Percentiles rank a stretch among this genome's conserved stretches.
phyloP scores from a whole-genome alignment of 2,888 invertebrate genomes.

The Melieria picta region DNA sequence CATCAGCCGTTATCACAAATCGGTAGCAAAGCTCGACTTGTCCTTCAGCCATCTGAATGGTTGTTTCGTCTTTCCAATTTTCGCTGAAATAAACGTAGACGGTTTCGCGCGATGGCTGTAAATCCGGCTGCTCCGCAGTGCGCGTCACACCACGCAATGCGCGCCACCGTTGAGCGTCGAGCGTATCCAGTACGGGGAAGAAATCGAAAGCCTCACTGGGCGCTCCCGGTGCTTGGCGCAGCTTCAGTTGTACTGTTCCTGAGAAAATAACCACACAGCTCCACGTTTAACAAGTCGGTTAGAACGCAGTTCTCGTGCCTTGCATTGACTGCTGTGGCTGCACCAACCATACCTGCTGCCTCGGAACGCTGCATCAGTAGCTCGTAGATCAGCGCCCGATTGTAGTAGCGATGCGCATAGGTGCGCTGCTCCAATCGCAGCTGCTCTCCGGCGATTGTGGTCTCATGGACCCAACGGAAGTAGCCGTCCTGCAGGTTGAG shows the following conservation, averaged over 20 bases:
- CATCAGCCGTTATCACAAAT: constrained; percentile 70
- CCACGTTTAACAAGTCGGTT: too few species aligned
- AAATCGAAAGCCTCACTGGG: constrained; percentile 50
- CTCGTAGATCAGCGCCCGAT: constrained; percentile 64
- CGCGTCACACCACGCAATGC: constrained; percentile 53
- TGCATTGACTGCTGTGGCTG: too few species aligned
- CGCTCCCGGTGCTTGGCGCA: constrained; percentile 47
- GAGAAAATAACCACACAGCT: too few species aligned
- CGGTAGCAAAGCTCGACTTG: constrained; percentile 62
- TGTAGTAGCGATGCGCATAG: constrained; percentile 65
- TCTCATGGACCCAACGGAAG: constrained; percentile 43
- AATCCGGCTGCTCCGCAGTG: constrained; percentile 52
- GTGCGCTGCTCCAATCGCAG: constrained; percentile 52
- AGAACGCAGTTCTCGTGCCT: too few species aligned
- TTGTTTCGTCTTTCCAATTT: constrained; percentile 48
- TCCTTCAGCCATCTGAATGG: constrained; percentile 48
- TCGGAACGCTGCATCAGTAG: constrained; percentile 44
- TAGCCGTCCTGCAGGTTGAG: constrained; percentile 43
- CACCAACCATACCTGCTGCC: constrained; percentile 31
- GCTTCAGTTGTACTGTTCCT: constrained; percentile 47
- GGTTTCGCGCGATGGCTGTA: constrained; percentile 51
- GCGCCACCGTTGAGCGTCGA: background rate
- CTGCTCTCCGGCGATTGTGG: constrained; percentile 46
- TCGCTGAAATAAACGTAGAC: constrained; percentile 54
- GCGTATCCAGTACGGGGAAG: constrained; percentile 11